Conservation (phyloP, 2,888 invertebrate species). For the Papilio gigon region DNA sequence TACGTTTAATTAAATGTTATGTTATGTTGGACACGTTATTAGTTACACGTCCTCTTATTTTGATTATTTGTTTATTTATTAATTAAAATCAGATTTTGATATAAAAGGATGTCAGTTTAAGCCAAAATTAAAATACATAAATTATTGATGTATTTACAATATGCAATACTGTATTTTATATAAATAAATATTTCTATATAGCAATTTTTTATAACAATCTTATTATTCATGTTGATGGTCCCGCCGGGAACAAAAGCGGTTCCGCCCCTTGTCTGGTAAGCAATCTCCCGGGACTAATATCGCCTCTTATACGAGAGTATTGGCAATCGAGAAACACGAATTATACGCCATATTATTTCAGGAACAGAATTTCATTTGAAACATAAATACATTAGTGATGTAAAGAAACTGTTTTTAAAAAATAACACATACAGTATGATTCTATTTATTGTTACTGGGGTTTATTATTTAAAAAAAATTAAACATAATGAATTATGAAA, state of each 20-base stretch:
- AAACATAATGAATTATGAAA: background rate
- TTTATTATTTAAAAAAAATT: background rate
- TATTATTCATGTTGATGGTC: background rate
- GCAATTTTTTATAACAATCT: background rate
- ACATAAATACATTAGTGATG: background rate
- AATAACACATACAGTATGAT: too few relatives aligned
- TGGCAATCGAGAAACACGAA: slow-evolving; percentile 10
- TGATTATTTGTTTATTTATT: too few relatives aligned
- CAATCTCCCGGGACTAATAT: slow-evolving; percentile 14
- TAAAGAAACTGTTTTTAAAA: too few relatives aligned
- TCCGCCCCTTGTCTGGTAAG: slow-evolving; percentile 13
- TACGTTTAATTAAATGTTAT: too few relatives aligned
- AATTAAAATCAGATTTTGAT: too few relatives aligned
- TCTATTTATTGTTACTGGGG: too few relatives aligned
- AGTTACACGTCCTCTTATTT: too few relatives aligned
- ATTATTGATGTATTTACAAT: too few relatives aligned
- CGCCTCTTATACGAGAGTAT: slow-evolving; percentile 5
- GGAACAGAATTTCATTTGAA: background rate
- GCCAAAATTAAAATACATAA: too few relatives aligned
- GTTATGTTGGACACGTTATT: too few relatives aligned
- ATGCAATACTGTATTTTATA: too few relatives aligned
- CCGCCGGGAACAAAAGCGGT: slow-evolving; percentile 1
- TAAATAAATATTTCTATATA: background rate
- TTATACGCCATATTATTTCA: background rate
- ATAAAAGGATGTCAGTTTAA: too few relatives aligned